Evolutionary conservation across 2,113 vertebrate genomes (phyloP).

Genomic region (Ifrita kowaldi): DNA sequence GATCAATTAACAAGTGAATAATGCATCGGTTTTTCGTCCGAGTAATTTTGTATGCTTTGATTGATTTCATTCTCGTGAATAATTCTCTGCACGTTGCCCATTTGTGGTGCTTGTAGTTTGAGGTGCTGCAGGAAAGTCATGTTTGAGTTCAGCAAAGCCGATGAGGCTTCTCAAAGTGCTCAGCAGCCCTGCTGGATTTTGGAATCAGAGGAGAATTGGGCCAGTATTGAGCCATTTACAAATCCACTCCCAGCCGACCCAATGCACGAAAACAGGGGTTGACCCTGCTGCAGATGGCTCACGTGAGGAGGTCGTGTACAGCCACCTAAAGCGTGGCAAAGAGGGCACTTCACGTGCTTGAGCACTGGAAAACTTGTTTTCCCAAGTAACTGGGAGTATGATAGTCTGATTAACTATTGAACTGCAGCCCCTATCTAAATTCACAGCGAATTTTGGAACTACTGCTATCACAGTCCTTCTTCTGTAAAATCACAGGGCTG

Average conservation of each 20-base stretch:
- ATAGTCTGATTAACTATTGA: background rate
- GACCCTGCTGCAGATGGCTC: background rate
- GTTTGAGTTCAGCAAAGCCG: background rate
- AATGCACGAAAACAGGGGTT: background rate
- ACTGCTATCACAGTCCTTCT: background rate
- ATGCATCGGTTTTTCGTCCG: background rate
- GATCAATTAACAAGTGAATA: background rate
- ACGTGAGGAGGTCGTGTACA: accelerated
- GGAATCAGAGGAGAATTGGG: background rate
- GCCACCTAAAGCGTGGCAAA: background rate
- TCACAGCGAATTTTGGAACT: background rate
- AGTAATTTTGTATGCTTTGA: background rate
- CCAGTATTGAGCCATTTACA: background rate
- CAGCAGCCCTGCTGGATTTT: background rate
- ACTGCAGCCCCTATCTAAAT: background rate
- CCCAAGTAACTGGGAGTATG: background rate
- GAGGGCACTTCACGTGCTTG: background rate
- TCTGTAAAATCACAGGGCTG: background rate
- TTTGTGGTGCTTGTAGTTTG: background rate
- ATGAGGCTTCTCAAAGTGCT: background rate
- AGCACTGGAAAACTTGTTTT: background rate
- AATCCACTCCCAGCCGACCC: background rate
- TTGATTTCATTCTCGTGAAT: background rate
- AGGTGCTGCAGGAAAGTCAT: background rate
- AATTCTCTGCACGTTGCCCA: background rate